phyloP scores from a whole-genome alignment of 2,888 invertebrate genomes.

The Crematogaster levior region DNA sequence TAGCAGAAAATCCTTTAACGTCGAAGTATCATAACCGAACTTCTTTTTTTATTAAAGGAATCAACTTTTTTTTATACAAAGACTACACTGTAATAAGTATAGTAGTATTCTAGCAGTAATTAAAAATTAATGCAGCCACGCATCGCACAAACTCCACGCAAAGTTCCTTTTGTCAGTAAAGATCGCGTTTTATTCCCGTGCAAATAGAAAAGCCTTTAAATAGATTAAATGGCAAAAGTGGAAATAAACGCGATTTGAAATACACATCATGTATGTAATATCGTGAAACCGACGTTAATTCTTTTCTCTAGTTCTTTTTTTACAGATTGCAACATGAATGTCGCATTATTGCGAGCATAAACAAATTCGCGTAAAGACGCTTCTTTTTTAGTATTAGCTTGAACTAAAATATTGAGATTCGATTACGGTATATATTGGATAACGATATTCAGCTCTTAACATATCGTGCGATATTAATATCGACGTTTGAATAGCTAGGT shows the following conservation, averaged over 20 bases:
- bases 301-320: not conserved
- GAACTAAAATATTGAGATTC: slow-evolving; percentile 24
- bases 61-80: not conserved
- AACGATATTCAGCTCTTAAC: slow-evolving; percentile 20
- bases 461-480: slow-evolving; percentile 4
- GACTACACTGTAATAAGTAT: no score
- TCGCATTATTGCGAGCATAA: not conserved
- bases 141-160: not conserved
- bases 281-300: not conserved
- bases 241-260: slow-evolving; percentile 3
- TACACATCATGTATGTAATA: not conserved
- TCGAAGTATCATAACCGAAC: slow-evolving; percentile 2
- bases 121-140: slow-evolving; percentile 33
- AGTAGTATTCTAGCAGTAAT: no score
- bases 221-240: not conserved
- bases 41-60: slow-evolving; percentile 25
- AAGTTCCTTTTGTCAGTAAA: not conserved
- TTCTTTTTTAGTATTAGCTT: not conserved
- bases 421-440: slow-evolving; percentile 21
- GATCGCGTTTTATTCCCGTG: not conserved
- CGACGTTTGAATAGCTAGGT: slow-evolving; percentile 3
- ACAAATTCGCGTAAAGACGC: not conserved
- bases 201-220: not conserved
- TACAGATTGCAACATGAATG: not conserved
- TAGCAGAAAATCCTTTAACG: slow-evolving; percentile 23